Conservation (phyloP, 2,888 invertebrate species). For the Ophion ellenae region DNA sequence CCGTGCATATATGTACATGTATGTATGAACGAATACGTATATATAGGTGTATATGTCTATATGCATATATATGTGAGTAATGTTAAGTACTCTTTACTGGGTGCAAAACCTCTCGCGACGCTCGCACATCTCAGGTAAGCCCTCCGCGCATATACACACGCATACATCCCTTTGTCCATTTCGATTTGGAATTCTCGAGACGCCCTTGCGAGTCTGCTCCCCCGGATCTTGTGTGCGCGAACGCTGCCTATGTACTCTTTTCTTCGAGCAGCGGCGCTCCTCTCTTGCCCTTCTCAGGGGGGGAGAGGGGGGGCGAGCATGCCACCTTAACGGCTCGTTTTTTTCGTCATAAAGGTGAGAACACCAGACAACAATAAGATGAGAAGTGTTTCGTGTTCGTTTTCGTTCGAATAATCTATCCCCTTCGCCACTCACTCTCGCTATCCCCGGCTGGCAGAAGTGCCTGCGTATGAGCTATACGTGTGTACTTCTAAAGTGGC, state of each 20-base stretch:
- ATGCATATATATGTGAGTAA: constrained; percentile 3
- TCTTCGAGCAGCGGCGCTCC: constrained; percentile 13
- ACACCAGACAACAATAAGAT: constrained; percentile 81
- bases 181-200: constrained; percentile 78
- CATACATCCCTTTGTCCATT: constrained; percentile 78
- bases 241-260: constrained; percentile 52
- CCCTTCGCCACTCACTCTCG: constrained; percentile 13
- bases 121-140: constrained; percentile 58
- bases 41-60: neutral
- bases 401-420: constrained; percentile 58
- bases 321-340: constrained; percentile 58
- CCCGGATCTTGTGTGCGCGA: constrained; percentile 51
- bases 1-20: constrained; percentile 12
- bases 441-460: neutral
- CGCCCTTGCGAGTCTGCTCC: constrained; percentile 51
- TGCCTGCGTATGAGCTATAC: constrained; percentile 11
- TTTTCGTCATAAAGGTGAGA: constrained; percentile 78
- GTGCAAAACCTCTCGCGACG: constrained; percentile 62
- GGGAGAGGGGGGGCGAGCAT: neutral
- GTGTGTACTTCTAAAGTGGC: constrained; percentile 77
- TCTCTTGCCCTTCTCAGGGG: neutral
- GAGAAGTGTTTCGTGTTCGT: constrained; percentile 70
- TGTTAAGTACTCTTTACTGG: constrained; percentile 29
- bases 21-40: constrained; percentile 18
- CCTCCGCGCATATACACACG: constrained; percentile 31